Percentiles rank a stretch among this genome's conserved stretches.
These are phyloP conservation scores for Pecten maximus DNA, from an alignment of 2,888 invertebrate genomes.

Conservation along the genomic window DNA sequence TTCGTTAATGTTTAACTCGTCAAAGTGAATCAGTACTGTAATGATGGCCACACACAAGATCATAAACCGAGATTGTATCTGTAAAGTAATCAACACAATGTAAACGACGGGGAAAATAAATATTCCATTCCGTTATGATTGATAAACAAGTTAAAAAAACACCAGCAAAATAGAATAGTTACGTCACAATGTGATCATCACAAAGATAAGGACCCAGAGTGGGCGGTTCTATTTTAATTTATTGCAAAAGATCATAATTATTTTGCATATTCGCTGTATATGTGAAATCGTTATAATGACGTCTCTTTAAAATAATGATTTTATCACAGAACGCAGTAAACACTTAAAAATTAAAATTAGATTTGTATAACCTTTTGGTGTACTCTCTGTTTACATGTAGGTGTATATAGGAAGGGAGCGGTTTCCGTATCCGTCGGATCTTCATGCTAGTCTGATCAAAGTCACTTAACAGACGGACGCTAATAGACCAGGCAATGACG, in stretches of 20 bases:
- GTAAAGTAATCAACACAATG: not conserved
- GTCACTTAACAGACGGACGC: not conserved
- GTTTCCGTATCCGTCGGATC: not conserved
- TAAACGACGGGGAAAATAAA: not conserved
- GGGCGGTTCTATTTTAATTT: not conserved
- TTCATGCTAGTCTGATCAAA: not conserved
- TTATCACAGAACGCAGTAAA: not conserved
- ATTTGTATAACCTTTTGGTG: not conserved
- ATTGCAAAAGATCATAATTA: not conserved
- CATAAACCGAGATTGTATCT: not conserved
- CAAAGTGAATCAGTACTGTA: not conserved
- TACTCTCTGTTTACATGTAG: not conserved
- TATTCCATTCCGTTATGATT: not conserved
- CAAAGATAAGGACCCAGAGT: not conserved
- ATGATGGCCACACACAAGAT: not conserved
- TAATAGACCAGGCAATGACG: not conserved
- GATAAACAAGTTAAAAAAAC: not conserved
- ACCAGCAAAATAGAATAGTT: not conserved
- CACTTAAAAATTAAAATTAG: not conserved
- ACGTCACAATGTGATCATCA: not conserved
- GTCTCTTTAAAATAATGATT: not conserved
- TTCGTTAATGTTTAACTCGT: too few relatives aligned
- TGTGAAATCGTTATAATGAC: not conserved
- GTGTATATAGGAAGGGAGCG: not conserved
- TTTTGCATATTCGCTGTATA: not conserved